phyloP scores from a whole-genome alignment of 2,113 vertebrate genomes.

The Pelvicachromis taeniatus region DNA sequence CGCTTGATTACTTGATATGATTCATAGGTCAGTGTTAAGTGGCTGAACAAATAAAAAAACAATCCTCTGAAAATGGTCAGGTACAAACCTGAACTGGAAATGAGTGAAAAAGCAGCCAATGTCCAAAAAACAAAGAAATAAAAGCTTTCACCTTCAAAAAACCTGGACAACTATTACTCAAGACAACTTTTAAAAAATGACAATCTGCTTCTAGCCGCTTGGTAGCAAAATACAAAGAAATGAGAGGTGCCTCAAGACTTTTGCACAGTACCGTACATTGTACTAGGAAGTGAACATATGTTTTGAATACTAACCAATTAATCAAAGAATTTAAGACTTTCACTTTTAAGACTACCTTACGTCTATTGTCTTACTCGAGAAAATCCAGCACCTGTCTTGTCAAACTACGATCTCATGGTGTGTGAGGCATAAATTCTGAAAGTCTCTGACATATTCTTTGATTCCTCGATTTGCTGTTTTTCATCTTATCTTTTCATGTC shows the following conservation, averaged over 20 bases:
- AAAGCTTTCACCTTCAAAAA: accelerated
- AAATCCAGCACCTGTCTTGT: constrained; percentile 20
- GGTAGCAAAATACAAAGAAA: not conserved
- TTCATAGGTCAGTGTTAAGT: not conserved
- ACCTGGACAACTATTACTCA: not conserved
- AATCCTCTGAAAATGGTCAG: not conserved
- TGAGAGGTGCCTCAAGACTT: not conserved
- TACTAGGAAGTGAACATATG: not conserved
- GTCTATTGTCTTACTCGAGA: not conserved
- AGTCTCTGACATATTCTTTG: constrained; percentile 47
- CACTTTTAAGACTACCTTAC: constrained; percentile 3
- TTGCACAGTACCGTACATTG: not conserved
- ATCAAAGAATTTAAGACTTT: constrained; percentile 29
- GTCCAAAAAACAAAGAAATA: not conserved
- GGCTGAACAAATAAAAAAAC: not conserved
- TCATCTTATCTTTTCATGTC: constrained; percentile 32
- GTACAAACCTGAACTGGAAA: not conserved
- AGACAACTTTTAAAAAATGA: not conserved
- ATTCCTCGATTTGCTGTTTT: constrained; percentile 42
- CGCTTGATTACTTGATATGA: not conserved
- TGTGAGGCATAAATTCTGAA: not conserved
- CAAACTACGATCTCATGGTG: not conserved
- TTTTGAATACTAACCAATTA: constrained; percentile 29
- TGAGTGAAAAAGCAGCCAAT: not conserved
- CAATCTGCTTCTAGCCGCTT: not conserved